Evolutionary conservation across 2,113 vertebrate species (phyloP), one percentile per base, ranked within the genome.

Genomic region (Sminthopsis crassicaudata): DNA sequence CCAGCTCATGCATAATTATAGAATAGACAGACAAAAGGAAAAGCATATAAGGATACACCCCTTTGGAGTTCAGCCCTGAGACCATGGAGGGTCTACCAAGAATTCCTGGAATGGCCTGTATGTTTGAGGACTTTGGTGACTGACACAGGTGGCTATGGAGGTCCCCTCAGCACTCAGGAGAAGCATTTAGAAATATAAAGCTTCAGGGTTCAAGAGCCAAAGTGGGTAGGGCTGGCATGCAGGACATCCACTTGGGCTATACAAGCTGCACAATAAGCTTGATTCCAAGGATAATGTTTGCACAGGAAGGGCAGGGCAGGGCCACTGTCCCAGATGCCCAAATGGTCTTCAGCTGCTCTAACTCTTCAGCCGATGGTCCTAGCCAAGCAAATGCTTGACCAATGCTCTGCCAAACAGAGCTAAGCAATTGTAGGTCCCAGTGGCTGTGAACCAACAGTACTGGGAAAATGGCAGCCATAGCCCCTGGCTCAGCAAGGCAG

Each of bases 211-310:
- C 9, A 25, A 54, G 84, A 42, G 67, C 67, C 67, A 84, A 84
- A 84, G n/a, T 24, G 67, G 67, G 67, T 42, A 42, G 67, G n/a
- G 6, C n/a, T 92, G 92, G 46, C 25, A 55, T 53, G 0, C 2
- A 46, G 76, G 22, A 52, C 46, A 90, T 95, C 53, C 92, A 57
- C 90, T 53, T 76, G 48, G 88, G 36, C 12, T 2, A 84, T 23
- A 84, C n/a, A 1, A 9, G 84, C 54, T 23, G 88, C 55, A 53
- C 84, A 67, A 92, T 30, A n/a, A 97, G 36, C 57, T 93, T 55
- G 91, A 46, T 90, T 95, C 93, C 95, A 97, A 97, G 90, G 91
- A 97, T 94, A 96, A 98, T 95, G 91, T 96, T 97, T 97, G 51
- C 46, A 84, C 46, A 55, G 27, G 48, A 52, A 36, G 19, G 23